These are phyloP conservation scores for Aptenodytes patagonicus DNA, from an alignment of 2,113 vertebrate genomes.

Conservation along the genomic window DNA sequence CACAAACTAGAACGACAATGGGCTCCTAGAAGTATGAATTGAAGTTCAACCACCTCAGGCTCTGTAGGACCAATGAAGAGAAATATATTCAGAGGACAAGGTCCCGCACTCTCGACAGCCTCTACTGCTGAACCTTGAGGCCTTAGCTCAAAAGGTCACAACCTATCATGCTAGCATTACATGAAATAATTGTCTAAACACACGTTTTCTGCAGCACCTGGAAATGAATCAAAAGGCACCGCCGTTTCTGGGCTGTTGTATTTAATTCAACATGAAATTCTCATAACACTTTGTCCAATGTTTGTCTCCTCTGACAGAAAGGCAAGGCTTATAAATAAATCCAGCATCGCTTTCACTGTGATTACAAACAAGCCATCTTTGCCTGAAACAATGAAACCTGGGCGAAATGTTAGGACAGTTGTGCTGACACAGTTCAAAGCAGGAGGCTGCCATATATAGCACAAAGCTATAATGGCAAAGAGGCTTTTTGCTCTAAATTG, in stretches of 20 bases:
- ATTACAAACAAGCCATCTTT: constrained; percentile 53
- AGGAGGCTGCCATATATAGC: constrained; percentile 59
- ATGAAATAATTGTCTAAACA: not conserved
- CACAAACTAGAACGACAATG: not conserved
- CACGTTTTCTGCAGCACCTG: constrained; percentile 29
- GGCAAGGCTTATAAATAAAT: constrained; percentile 34
- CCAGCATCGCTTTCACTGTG: constrained; percentile 16
- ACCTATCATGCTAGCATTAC: not conserved
- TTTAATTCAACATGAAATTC: constrained; percentile 15
- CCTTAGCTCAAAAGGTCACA: not conserved
- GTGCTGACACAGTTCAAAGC: constrained; percentile 59
- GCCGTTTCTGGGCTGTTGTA: not conserved
- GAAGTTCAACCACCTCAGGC: constrained; percentile 8
- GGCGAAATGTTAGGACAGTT: constrained; percentile 57
- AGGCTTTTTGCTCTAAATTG: constrained; percentile 65
- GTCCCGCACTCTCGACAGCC: not conserved
- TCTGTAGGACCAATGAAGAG: constrained; percentile 1
- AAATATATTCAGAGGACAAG: not conserved
- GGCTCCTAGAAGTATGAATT: not conserved
- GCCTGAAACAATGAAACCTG: constrained; percentile 62
- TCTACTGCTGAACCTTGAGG: not conserved
- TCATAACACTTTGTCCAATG: not conserved
- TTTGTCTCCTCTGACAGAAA: constrained; percentile 17
- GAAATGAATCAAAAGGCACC: constrained; percentile 28
- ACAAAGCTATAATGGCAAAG: constrained; percentile 54